Base-by-base conservation (phyloP, 2,888 invertebrate species). In the Acanthopleura granulata region DNA sequence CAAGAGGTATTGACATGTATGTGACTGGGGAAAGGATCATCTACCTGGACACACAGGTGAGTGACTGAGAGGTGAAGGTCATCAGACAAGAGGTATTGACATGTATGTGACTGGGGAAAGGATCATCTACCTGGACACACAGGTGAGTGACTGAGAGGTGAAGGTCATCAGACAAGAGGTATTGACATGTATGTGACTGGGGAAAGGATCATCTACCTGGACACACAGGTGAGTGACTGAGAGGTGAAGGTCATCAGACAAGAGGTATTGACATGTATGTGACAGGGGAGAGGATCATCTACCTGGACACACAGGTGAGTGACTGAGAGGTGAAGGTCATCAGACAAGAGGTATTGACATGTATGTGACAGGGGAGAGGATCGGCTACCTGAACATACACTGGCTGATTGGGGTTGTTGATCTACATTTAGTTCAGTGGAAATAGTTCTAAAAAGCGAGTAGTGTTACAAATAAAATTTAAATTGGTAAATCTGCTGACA, bases 81-180 rank as follows among this genome's bases (percentile, higher is more conserved):
- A 95, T 91, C 94, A 95, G 84, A 96, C 96, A 1, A 84, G 81
- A 66, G 94, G 94, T 85, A 91, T 95, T 30, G 94, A 95, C 86
- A 93, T 95, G 91, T 86, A n/a, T n/a, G 92, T 95, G 0, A 94
- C 94, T 0, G 92, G 92, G 27, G 94, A 95, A 83, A 91, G 96
- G 73, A 93, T 96, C 49, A 95, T 98, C 80, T 93, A 97, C 49
- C 92, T 98, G 1, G 98, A 98, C 90, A 95, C 95, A 76, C 95
- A 97, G 80, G 90, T 90, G 40, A 40, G 40, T 40, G 9, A 9
- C 40, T 40, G 40, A 40, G 40, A 40, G 40, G 40, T 79, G 94
- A 94, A 70, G 91, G 92, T 15, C 94, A 95, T 91, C 94, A 95
- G 84, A 96, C 96, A 1, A 84, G 81, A 66, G 94, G 94, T 85